A percentile compares a stretch with the other conserved stretches of the same genome.
These are phyloP conservation scores for Nesogale talazaci DNA, from an alignment of 2,113 vertebrate species.

Conservation along the genomic window DNA sequence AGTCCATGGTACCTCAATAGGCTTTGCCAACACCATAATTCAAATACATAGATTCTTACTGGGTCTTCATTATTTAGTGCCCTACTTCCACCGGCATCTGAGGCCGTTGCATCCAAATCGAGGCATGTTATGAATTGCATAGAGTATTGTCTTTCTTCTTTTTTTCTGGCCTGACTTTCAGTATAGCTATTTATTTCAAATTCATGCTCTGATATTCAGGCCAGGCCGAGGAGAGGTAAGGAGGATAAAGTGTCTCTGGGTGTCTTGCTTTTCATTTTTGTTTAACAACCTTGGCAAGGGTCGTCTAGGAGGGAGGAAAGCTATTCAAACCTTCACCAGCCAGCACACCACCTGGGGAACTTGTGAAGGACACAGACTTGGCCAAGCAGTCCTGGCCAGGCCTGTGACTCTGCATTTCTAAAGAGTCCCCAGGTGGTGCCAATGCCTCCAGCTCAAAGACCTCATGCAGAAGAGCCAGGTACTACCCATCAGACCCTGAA, in stretches of 20 bases:
- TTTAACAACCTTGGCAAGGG: background rate
- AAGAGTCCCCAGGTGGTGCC: background rate
- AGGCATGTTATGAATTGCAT: background rate
- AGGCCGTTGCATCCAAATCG: background rate
- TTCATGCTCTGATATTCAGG: background rate
- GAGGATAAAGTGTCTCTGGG: background rate
- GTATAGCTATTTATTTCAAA: background rate
- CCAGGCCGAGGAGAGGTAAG: constrained; percentile 26
- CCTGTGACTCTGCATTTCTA: background rate
- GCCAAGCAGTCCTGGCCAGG: background rate
- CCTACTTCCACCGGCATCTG: no score
- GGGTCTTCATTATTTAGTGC: no score
- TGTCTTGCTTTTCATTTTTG: background rate
- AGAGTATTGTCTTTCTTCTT: background rate
- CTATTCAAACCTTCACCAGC: background rate
- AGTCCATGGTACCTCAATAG: no score
- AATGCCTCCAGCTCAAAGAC: background rate
- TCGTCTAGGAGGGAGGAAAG: background rate
- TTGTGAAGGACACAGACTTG: constrained; percentile 9
- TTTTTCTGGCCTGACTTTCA: background rate
- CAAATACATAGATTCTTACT: no score
- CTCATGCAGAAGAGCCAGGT: background rate
- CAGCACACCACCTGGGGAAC: background rate
- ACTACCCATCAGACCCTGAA: background rate
- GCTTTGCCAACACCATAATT: no score